Base-by-base conservation (phyloP, 1,140 invertebrate genomes). In the Camponotus pennsylvanicus region DNA sequence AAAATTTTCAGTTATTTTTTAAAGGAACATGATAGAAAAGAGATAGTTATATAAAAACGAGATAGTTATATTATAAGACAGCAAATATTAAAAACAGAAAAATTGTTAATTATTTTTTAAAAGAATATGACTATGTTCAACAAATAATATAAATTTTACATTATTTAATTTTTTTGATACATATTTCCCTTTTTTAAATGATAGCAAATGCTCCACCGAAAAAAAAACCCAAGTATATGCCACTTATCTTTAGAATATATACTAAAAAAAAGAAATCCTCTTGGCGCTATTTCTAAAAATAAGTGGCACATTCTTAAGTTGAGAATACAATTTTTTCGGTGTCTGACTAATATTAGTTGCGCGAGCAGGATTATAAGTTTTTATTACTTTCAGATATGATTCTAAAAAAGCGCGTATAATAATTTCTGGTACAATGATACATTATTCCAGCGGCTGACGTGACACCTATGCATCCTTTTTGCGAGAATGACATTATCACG, bases 401-500 rank as follows among this genome's bases (percentile, higher is more conserved):
- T 45, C 27, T 61, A 21, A 42, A 9, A 52, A 61, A 71, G 15
- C 27, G 27, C 27, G n/a, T 45, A 73, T 73, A 73, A 73, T 59
- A 73, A 82, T 82, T 82, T 82, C 49, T 82, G 27, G 27, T 45
- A 59, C 79, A 59, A 73, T 32, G 52, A 45, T 71, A 15, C 67
- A 57, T 11, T 82, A 82, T 82, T 80, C 64, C 21, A 37, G 5
- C n/a, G 32, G 18, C 67, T 71, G 79, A 82, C 67, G 37, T 61
- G 34, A n/a, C 40, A 15, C 21, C 67, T 73, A 34, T 52, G 67
- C 37, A 34, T 71, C 78, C 49, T 59, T 59, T 71, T 82, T 67
- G 52, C 6, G 40, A 13, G 37, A 73, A 71, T 82, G 37, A 82
- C 79, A 42, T 82, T 82, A 82, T 82, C 69, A 63, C 52, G 52